Conservation (phyloP, 2,797 vertebrate species). For the Octomys mimax region DNA sequence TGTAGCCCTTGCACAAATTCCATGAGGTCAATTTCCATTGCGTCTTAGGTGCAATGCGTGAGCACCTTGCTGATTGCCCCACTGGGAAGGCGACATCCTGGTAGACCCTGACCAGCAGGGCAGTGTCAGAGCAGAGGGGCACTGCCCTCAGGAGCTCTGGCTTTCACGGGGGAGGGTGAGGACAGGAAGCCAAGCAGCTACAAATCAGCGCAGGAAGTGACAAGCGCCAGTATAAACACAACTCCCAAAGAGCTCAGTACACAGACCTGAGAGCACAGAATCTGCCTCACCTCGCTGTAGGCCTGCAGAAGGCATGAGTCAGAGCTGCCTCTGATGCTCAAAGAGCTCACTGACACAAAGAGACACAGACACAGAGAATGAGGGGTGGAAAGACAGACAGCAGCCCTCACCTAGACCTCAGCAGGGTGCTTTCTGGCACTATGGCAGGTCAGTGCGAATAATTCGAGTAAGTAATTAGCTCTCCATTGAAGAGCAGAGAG, state of each 20-base stretch:
- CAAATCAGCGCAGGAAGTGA: not conserved
- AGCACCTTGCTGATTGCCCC: not conserved
- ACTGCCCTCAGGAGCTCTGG: not conserved
- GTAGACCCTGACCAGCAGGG: not conserved
- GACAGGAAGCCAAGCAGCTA: conserved; percentile 11
- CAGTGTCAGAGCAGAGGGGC: not conserved
- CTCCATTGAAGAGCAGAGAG: not conserved
- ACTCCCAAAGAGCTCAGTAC: not conserved
- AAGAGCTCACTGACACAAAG: not conserved
- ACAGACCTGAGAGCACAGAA: not conserved
- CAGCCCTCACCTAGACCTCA: not conserved
- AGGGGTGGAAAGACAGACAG: not conserved
- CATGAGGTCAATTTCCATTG: conserved; percentile 42
- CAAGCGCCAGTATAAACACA: not conserved
- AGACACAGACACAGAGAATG: not conserved
- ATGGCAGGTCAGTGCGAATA: not conserved
- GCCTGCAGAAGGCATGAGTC: not conserved
- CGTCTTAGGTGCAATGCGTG: not conserved
- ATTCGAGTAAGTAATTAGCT: not conserved
- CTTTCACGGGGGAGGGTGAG: not conserved
- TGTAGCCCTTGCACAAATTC: not conserved
- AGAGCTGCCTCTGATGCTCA: not conserved
- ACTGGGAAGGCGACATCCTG: not conserved
- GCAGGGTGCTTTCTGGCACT: not conserved
- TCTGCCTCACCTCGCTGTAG: rapidly evolving